phyloP scores from a whole-genome alignment of 2,797 vertebrate genomes.

The Alfaro cultratus region DNA sequence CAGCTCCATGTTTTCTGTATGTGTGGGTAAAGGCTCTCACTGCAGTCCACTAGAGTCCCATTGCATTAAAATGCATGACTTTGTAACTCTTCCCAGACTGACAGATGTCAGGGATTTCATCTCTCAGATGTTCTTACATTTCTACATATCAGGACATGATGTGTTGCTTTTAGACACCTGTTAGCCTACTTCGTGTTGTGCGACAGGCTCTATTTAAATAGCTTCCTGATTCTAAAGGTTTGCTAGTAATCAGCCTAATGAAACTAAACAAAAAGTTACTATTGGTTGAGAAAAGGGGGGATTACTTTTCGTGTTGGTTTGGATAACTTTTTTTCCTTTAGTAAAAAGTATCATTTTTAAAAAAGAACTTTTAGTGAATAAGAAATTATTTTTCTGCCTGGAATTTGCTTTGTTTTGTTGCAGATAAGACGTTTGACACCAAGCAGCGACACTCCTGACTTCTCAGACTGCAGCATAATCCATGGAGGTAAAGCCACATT shows the following conservation, averaged over 20 bases:
- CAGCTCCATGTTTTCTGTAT: background rate
- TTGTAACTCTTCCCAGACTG: background rate
- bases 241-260: background rate
- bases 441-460: background rate
- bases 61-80: background rate
- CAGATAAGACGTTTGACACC: slow-evolving; percentile 3
- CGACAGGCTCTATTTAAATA: background rate
- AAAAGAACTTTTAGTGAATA: background rate
- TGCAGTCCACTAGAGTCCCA: background rate
- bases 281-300: background rate
- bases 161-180: background rate
- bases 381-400: background rate
- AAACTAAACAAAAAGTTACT: background rate
- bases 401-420: slow-evolving; percentile 3
- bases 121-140: background rate
- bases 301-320: background rate
- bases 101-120: background rate
- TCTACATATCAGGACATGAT: background rate
- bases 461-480: background rate
- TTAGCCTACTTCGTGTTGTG: slow-evolving; percentile 1
- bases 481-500: background rate
- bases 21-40: background rate
- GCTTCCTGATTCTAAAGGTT: background rate
- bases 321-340: background rate
- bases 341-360: background rate